A percentile compares a stretch with the other conserved stretches of the same genome.
Conservation (phyloP, 2,888 invertebrate genomes). For the Meiosimyza platycephala region DNA sequence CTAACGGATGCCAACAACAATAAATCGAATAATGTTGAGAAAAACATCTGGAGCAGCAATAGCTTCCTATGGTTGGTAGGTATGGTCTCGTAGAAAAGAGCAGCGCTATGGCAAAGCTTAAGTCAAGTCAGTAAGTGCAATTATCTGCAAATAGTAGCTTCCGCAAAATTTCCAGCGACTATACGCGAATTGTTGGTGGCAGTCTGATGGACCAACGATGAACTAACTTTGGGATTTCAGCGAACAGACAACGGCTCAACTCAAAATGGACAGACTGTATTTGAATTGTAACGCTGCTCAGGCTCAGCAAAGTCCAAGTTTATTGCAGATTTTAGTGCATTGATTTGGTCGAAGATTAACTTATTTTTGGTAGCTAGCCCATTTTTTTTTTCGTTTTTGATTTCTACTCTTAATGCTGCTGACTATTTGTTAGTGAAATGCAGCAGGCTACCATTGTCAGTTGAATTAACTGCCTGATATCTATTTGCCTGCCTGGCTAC, state of each 20-base stretch:
- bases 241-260: slow-evolving; percentile 3
- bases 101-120: not conserved
- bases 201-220: slow-evolving; percentile 13
- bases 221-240: slow-evolving; percentile 8
- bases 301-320: slow-evolving; percentile 16
- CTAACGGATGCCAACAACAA: slow-evolving; percentile 21
- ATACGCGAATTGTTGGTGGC: slow-evolving; percentile 29
- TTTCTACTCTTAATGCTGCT: slow-evolving; percentile 5
- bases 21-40: slow-evolving; percentile 12
- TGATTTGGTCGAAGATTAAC: slow-evolving; percentile 21
- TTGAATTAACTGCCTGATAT: too few species aligned
- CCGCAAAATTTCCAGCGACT: slow-evolving; percentile 44
- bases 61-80: not conserved
- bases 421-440: not conserved
- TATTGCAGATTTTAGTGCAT: slow-evolving; percentile 25
- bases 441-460: too few species aligned
- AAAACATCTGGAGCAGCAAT: slow-evolving; percentile 28
- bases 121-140: slow-evolving; percentile 37
- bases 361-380: slow-evolving; percentile 23
- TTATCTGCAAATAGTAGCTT: slow-evolving; percentile 50
- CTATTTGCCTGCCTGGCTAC: slow-evolving; percentile 31
- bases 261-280: slow-evolving; percentile 3
- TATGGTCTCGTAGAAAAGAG: too few species aligned
- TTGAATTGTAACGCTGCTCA: not conserved
- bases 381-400: not conserved